Evolutionary conservation across 2,797 vertebrate species (phyloP).

Genomic region (Chrosomus eos): DNA sequence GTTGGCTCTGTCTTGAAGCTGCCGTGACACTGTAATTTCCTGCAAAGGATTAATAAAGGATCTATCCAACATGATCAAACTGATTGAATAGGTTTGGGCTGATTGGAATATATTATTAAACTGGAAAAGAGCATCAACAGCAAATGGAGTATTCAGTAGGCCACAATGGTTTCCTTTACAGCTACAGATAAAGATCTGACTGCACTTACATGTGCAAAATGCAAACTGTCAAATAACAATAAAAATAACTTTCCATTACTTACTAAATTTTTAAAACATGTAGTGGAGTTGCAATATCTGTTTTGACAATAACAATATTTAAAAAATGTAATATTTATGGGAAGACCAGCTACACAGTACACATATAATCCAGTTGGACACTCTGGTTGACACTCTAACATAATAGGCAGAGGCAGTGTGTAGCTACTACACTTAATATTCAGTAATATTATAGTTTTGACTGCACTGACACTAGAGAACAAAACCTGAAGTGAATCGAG

Average conservation of each 20-base stretch:
- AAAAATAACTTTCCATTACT: background rate
- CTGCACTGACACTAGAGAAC: background rate
- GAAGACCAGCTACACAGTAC: background rate
- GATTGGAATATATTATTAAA: constrained; percentile 2
- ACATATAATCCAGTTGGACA: background rate
- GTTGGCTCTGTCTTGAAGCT: too few species aligned
- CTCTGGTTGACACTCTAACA: background rate
- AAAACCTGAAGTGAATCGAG: background rate
- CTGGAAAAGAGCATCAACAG: background rate
- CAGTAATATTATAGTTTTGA: background rate
- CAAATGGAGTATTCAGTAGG: background rate
- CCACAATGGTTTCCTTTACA: background rate
- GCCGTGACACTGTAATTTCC: too few species aligned
- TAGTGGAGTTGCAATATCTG: background rate
- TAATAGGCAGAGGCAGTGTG: background rate
- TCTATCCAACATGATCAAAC: too few species aligned
- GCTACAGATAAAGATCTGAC: background rate
- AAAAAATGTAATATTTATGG: background rate
- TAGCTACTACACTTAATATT: background rate
- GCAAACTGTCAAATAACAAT: background rate
- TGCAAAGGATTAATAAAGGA: too few species aligned
- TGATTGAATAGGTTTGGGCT: background rate
- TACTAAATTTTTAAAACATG: background rate
- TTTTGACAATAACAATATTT: background rate
- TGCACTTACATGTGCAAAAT: background rate